Conservation (phyloP, 2,797 vertebrate genomes). For the Danionella dracula region DNA sequence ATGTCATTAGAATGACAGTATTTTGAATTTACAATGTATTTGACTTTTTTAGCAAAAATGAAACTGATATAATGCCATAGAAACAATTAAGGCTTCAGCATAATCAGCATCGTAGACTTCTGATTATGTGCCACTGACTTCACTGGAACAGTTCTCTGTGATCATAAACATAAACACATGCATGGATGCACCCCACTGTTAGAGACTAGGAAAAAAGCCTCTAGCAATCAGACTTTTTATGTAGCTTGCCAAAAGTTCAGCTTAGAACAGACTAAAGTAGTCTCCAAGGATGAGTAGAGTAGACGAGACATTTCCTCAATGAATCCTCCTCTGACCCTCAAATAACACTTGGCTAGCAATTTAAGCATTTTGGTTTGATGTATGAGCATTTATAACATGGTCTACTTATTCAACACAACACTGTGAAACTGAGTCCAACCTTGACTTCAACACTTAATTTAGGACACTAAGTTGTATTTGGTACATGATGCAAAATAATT, state of each 20-base stretch:
- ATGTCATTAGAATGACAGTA: no score
- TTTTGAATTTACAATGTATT: slow-evolving; percentile 38
- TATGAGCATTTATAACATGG: not conserved
- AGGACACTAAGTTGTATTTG: no score
- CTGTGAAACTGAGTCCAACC: no score
- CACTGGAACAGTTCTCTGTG: not conserved
- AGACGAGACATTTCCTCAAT: slow-evolving; percentile 29
- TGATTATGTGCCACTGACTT: not conserved
- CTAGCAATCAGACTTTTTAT: not conserved
- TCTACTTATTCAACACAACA: no score
- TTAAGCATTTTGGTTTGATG: not conserved
- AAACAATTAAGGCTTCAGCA: slow-evolving; percentile 33
- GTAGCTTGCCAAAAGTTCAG: slow-evolving; percentile 26
- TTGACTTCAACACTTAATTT: no score
- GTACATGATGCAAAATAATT: no score
- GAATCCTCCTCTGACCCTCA: slow-evolving; percentile 2
- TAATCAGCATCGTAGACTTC: slow-evolving; percentile 13
- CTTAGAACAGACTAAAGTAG: slow-evolving; percentile 17
- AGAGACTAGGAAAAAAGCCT: slow-evolving; percentile 11
- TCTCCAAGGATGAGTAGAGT: slow-evolving; percentile 29
- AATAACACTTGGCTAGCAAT: not conserved
- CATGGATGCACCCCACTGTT: not conserved
- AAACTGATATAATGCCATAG: slow-evolving; percentile 59
- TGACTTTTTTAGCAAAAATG: slow-evolving; percentile 48
- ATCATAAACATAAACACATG: not conserved